A percentile compares a stretch with the other conserved stretches of the same genome.
These are phyloP conservation scores for Drosophila anomalata DNA, from an alignment of 2,888 invertebrate genomes.

Conservation along the genomic window DNA sequence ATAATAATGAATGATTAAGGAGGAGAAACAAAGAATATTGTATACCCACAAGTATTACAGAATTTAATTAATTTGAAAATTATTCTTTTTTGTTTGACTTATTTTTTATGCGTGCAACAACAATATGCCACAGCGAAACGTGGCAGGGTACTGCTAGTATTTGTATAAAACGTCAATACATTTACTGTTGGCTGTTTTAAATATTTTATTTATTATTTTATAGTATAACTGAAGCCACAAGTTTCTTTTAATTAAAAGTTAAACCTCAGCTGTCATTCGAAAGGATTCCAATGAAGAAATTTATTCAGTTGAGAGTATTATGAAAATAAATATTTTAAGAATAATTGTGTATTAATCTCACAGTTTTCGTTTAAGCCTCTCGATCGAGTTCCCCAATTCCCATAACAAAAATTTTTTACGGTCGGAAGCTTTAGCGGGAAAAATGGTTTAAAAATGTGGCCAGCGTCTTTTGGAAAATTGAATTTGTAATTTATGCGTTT, in stretches of 20 bases:
- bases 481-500: constrained; percentile 65
- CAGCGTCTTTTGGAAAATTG: constrained; percentile 48
- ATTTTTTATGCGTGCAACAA: too few relatives aligned
- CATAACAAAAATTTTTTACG: not conserved
- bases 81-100: too few relatives aligned
- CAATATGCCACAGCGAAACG: too few relatives aligned
- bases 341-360: constrained; percentile 18
- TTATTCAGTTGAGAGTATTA: not conserved
- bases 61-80: too few relatives aligned
- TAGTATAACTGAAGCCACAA: not conserved
- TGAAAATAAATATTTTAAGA: not conserved
- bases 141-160: too few relatives aligned
- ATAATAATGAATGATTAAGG: too few relatives aligned
- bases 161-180: constrained; percentile 38
- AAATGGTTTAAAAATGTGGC: constrained; percentile 31
- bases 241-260: not conserved
- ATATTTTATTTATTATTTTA: not conserved
- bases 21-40: too few relatives aligned
- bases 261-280: not conserved
- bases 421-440: constrained; percentile 10
- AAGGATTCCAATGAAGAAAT: too few relatives aligned
- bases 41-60: too few relatives aligned
- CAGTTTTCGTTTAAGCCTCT: constrained; percentile 8
- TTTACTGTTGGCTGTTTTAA: constrained; percentile 6
- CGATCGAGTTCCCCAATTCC: not conserved